A percentile compares a stretch with the other conserved stretches of the same genome.
These are phyloP conservation scores for Brevipalpus yothersi DNA, from an alignment of 1,140 invertebrate species.

Conservation along the genomic window DNA sequence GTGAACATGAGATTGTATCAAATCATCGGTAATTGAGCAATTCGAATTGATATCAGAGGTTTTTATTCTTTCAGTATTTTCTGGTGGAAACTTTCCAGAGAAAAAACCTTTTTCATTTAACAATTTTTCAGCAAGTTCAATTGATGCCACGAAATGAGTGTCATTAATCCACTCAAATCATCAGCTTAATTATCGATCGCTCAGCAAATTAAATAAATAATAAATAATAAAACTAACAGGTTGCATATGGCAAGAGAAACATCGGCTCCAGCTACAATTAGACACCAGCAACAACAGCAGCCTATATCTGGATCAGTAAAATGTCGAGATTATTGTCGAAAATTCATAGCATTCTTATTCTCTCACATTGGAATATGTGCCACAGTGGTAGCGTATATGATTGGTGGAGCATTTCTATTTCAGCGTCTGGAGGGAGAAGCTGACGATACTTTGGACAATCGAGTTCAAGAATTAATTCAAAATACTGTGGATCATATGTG, in stretches of 20 bases:
- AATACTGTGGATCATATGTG: not conserved
- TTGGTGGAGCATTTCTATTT: constrained; percentile 80
- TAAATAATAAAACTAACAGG: too few species aligned
- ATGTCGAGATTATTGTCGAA: constrained; percentile 13
- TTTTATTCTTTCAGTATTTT: too few species aligned
- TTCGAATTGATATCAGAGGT: too few species aligned
- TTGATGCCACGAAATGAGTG: not conserved
- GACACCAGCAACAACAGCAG: not conserved
- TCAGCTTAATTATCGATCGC: too few species aligned
- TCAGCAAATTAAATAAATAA: too few species aligned
- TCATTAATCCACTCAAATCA: too few species aligned
- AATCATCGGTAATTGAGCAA: too few species aligned
- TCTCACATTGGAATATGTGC: constrained; percentile 71
- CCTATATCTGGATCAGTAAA: constrained; percentile 1
- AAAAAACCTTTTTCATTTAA: too few species aligned
- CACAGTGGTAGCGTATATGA: constrained; percentile 75
- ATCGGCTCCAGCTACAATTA: not conserved
- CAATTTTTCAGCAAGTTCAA: not conserved
- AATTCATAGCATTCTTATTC: constrained; percentile 32
- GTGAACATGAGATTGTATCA: too few species aligned
- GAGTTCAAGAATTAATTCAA: not conserved
- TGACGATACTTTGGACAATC: not conserved
- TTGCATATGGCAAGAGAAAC: too few species aligned
- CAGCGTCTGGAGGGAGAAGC: constrained; percentile 26
- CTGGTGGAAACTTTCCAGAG: too few species aligned